Conservation (phyloP, 2,113 vertebrate genomes). For the Odontophorus gujanensis region DNA sequence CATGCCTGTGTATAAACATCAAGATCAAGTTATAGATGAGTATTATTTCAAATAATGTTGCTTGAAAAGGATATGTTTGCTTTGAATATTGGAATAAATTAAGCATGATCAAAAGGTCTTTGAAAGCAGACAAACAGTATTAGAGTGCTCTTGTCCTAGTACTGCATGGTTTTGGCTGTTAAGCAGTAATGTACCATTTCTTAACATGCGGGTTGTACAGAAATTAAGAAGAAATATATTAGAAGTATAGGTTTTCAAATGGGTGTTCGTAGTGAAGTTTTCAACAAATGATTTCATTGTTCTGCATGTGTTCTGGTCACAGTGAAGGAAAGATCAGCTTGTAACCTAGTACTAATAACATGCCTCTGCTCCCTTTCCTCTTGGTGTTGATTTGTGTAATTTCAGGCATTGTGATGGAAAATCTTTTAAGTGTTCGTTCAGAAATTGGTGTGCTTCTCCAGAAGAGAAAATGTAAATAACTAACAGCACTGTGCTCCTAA, state of each 20-base stretch:
- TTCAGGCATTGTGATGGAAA: no score
- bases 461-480: neutral
- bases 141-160: neutral
- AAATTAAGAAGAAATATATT: neutral
- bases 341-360: no score
- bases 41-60: neutral
- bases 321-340: no score
- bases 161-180: neutral
- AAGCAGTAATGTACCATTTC: neutral
- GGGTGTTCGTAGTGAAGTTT: no score
- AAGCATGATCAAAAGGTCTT: neutral
- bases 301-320: no score
- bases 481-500: neutral
- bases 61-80: neutral
- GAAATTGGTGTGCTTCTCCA: accelerated
- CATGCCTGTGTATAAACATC: neutral
- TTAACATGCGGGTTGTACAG: neutral
- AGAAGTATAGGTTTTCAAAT: no score
- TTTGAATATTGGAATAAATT: neutral
- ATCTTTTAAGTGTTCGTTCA: no score
- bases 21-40: neutral
- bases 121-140: neutral
- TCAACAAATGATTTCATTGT: no score
- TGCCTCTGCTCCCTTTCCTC: no score
- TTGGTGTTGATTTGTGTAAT: no score